A percentile compares a stretch with the other conserved stretches of the same genome.
phyloP scores from a whole-genome alignment of 2,797 vertebrate species.

The Acipenser transmontanus region DNA sequence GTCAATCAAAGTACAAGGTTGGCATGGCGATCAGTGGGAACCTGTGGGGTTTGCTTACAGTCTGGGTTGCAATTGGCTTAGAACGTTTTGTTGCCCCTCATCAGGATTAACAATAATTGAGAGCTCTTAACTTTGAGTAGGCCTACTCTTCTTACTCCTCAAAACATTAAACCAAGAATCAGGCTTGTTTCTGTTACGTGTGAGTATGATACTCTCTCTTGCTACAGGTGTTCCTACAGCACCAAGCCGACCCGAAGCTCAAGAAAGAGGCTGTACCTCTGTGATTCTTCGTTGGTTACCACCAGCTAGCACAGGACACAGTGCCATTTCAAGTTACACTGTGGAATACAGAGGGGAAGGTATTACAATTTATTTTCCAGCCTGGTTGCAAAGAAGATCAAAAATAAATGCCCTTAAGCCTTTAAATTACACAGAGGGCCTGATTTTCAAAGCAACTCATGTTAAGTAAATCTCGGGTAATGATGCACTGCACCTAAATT shows the following conservation, averaged over 20 bases:
- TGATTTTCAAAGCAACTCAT: too few species aligned
- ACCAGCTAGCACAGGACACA: slow-evolving; percentile 83
- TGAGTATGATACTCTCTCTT: slow-evolving; percentile 9
- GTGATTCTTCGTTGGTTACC: slow-evolving; percentile 93
- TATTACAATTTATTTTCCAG: slow-evolving; percentile 20
- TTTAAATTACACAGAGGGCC: too few species aligned
- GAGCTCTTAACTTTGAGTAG: too few species aligned
- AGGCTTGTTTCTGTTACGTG: too few species aligned
- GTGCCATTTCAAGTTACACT: slow-evolving; percentile 83
- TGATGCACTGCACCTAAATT: too few species aligned
- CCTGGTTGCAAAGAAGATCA: not conserved
- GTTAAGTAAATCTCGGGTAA: too few species aligned
- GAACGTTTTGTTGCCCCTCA: too few species aligned
- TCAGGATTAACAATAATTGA: too few species aligned
- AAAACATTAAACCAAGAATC: too few species aligned
- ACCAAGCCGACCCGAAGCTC: slow-evolving; percentile 84
- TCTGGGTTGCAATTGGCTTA: not conserved
- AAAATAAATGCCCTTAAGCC: not conserved
- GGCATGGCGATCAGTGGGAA: not conserved
- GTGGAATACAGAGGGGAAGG: slow-evolving; percentile 96
- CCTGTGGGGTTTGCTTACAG: not conserved
- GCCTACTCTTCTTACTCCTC: too few species aligned
- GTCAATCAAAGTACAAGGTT: slow-evolving; percentile 95
- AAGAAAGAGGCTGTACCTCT: slow-evolving; percentile 84
- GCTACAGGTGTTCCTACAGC: slow-evolving; percentile 83